Evolutionary conservation across 1,140 invertebrate genomes (phyloP).

Genomic region (Bombus consobrinus): DNA sequence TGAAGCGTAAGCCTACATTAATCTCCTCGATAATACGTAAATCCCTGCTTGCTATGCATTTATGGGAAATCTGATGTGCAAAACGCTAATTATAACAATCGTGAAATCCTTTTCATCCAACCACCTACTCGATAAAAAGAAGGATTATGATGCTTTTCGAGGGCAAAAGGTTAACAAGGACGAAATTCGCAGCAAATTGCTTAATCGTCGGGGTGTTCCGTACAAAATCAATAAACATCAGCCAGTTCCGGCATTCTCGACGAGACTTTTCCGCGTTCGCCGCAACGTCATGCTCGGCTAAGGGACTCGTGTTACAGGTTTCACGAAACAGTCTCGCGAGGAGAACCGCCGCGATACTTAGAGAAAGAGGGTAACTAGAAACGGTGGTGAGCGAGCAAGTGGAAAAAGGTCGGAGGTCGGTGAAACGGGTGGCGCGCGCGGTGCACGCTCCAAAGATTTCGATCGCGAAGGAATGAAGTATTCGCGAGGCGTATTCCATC

Average conservation of each 20-base stretch:
- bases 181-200: background rate
- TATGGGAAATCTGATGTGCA: too few relatives aligned
- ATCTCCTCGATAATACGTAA: too few relatives aligned
- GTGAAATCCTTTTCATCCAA: too few relatives aligned
- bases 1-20: too few relatives aligned
- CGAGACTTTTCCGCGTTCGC: background rate
- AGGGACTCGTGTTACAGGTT: background rate
- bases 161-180: background rate
- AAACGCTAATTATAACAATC: too few relatives aligned
- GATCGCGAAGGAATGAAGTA: conserved; percentile 30
- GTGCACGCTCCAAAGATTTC: conserved; percentile 49
- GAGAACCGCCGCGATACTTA: too few relatives aligned
- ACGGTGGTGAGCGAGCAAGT: background rate
- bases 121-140: too few relatives aligned
- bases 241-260: background rate
- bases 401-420: background rate
- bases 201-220: background rate
- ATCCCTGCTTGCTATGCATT: too few relatives aligned
- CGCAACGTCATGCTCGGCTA: background rate
- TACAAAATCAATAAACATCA: background rate
- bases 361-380: background rate
- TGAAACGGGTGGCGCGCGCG: background rate
- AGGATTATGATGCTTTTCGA: background rate
- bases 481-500: conserved; percentile 9
- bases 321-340: background rate